These are phyloP conservation scores for Oncorhynchus masou DNA, from an alignment of 2,113 vertebrate genomes.

Conservation along the genomic window DNA sequence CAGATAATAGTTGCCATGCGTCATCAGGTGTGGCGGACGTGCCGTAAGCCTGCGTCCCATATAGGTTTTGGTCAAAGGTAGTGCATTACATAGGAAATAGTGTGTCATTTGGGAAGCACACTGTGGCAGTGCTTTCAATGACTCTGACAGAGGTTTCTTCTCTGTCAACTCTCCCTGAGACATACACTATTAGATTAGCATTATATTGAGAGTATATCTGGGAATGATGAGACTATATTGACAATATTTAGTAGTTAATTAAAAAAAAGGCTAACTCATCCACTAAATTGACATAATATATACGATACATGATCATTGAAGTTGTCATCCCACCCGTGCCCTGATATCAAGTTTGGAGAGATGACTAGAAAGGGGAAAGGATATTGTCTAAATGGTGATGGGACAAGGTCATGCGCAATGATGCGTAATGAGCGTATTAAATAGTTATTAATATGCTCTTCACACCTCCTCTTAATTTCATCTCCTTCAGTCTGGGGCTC, in stretches of 20 bases:
- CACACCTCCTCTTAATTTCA: slow-evolving; percentile 52
- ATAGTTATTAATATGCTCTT: slow-evolving; percentile 63
- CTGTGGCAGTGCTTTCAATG: not conserved
- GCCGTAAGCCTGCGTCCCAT: not conserved
- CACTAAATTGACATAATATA: not conserved
- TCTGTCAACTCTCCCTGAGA: not conserved
- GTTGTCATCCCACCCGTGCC: not conserved
- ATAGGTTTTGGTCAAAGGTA: too few species aligned
- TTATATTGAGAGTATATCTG: not conserved
- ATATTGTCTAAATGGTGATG: slow-evolving; percentile 25
- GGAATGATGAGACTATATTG: not conserved
- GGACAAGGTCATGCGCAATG: slow-evolving; percentile 49
- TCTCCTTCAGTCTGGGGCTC: slow-evolving; percentile 38
- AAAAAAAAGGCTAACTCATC: not conserved
- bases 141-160: not conserved
- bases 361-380: slow-evolving; percentile 34
- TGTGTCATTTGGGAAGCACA: not conserved
- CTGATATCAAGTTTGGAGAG: not conserved
- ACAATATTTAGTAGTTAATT: not conserved
- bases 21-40: not conserved
- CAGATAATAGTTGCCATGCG: not conserved
- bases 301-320: not conserved
- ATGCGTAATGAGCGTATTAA: slow-evolving; percentile 57
- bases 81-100: not conserved
- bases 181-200: not conserved